Conservation (phyloP, 1,140 invertebrate species). For the Cydia splendana region DNA sequence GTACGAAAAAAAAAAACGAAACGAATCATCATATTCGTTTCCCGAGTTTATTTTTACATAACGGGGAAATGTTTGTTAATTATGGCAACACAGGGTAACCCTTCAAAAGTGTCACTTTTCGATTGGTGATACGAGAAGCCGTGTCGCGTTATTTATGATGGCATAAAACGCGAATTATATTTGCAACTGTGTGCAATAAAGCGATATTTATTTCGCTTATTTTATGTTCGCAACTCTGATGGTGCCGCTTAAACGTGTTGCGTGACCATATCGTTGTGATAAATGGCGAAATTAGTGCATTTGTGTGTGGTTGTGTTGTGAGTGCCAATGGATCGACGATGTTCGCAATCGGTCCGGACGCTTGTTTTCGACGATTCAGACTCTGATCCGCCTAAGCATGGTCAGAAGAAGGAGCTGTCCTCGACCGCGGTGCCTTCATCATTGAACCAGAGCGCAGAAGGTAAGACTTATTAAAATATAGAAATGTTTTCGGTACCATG, state of each 20-base stretch:
- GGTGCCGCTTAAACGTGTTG: conserved; percentile 27
- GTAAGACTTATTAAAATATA: conserved; percentile 52
- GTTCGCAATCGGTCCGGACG: conserved; percentile 77
- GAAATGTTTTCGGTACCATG: conserved; percentile 47
- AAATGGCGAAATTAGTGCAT: conserved; percentile 71
- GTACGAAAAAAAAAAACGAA: not conserved
- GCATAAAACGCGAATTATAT: conserved; percentile 48
- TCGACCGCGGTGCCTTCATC: conserved; percentile 62
- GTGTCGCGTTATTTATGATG: conserved; percentile 60
- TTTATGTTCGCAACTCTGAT: conserved; percentile 4
- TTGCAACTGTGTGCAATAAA: conserved; percentile 35
- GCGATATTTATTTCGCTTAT: conserved; percentile 2
- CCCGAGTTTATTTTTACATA: not conserved
- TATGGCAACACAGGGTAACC: conserved; percentile 45
- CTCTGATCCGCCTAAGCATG: conserved; percentile 66
- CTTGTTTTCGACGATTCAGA: conserved; percentile 77
- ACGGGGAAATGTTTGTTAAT: not conserved
- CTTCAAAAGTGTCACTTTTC: conserved; percentile 57
- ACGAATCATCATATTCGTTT: not conserved
- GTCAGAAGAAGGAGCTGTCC: conserved; percentile 68
- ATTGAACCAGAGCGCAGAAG: conserved; percentile 72
- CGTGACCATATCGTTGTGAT: conserved; percentile 46
- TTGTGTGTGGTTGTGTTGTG: conserved; percentile 68
- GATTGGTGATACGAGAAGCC: conserved; percentile 55
- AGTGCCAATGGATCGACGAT: conserved; percentile 74